A percentile compares a stretch with the other conserved stretches of the same genome.
phyloP scores from a whole-genome alignment of 2,113 vertebrate genomes.

The Spheniscus mendiculus region DNA sequence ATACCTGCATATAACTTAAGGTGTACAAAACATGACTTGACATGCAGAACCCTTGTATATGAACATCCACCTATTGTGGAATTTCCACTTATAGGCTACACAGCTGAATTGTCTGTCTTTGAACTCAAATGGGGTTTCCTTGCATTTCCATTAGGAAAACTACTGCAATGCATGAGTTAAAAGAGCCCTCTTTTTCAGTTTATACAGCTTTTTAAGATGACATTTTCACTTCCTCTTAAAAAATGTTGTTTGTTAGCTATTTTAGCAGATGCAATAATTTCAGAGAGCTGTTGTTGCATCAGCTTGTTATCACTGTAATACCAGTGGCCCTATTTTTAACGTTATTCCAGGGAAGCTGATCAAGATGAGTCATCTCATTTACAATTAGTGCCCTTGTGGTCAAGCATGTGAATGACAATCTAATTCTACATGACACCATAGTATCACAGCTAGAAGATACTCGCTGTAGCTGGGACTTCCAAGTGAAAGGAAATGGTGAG shows the following conservation, averaged over 20 bases:
- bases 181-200: neutral
- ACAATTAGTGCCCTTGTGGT: neutral
- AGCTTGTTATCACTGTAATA: neutral
- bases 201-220: neutral
- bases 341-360: neutral
- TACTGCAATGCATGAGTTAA: neutral
- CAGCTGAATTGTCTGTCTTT: neutral
- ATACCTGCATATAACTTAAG: neutral
- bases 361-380: constrained; percentile 3
- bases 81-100: neutral
- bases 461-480: neutral
- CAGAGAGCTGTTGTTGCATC: neutral
- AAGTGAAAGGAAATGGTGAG: neutral
- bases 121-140: neutral
- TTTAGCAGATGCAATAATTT: neutral
- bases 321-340: neutral
- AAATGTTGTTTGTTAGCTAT: neutral
- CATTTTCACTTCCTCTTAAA: neutral
- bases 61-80: neutral
- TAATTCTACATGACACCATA: neutral
- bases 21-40: neutral
- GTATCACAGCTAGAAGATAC: neutral
- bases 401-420: neutral
- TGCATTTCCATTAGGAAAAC: neutral
- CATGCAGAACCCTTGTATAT: neutral